Base-by-base conservation (phyloP, 1,140 invertebrate species). In the Hydropsyche tenuis region DNA sequence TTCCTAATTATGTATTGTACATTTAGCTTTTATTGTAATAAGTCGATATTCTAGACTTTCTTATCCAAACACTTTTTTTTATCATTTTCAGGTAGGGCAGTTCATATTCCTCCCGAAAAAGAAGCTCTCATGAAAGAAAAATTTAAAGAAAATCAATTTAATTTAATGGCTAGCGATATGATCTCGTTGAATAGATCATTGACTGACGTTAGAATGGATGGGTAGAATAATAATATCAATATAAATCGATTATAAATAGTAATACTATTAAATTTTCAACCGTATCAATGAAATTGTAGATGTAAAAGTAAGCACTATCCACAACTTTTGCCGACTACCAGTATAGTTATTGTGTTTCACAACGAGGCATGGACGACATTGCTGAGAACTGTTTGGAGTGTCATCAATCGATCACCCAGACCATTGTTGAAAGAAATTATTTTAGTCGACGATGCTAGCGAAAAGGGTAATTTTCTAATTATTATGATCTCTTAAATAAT, bases 131-230 rank as follows among this genome's bases (percentile, higher is more conserved):
- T 96, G 87, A 93, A 97, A 85, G 95, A 98, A 79, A 95, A 96
- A 81, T 99, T 99, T 83, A 97, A 97, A 83, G 88, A 96, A 75
- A 98, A 99, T 87, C 96, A 99, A 86, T 99, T 99, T 85, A 99
- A 99, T 86, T 86, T 99, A 75, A 85, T 99, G 81, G 97, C 97
- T 56, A 98, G 96, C 84, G 97, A 99, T 85, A 93, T 95, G 89
- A 99, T 99, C 78, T 96, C 96, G 42, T 83, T 99, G 42, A 99
- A 99, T 86, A 88, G 98, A 79, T 96, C 95, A 6, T 86, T 99
- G 14, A 92, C 94, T 18, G 98, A 99, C 87, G 94, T 99, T 69
- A 86, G 98, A 80, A 91, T 97, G 81, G 91, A 93, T 60, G 91
- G 92, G 94, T 96, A 85, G 90, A 90, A 27, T 42, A 53, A 18